phyloP scores from a whole-genome alignment of 2,113 vertebrate species.

The Poecilia latipinna region DNA sequence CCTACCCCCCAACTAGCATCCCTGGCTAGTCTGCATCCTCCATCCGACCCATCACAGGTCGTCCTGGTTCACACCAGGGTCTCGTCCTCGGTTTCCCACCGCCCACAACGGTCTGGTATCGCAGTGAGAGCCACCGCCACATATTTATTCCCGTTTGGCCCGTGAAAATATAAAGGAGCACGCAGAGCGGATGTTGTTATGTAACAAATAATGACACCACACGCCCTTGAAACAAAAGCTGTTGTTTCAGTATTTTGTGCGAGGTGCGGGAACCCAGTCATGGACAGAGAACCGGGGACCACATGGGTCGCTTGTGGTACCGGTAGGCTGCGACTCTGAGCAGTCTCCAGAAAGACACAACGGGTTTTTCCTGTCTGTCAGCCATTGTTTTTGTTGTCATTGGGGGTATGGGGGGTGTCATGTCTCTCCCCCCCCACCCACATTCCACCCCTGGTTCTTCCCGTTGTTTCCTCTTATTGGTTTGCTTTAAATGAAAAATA shows the following conservation, averaged over 20 bases:
- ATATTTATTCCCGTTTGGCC: constrained; percentile 19
- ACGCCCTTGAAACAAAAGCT: constrained; percentile 81
- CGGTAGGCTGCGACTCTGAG: constrained; percentile 23
- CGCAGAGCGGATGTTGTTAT: constrained; percentile 76
- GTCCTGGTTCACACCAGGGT: constrained; percentile 17
- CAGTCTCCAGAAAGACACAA: constrained; percentile 27
- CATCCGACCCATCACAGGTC: constrained; percentile 56
- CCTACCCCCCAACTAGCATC: constrained; percentile 57
- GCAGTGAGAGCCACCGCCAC: neutral
- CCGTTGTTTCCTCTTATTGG: neutral
- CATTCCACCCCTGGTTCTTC: neutral
- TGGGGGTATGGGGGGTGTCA: constrained; percentile 28
- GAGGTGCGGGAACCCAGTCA: constrained; percentile 21
- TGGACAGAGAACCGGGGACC: constrained; percentile 17
- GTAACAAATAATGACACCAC: constrained; percentile 79
- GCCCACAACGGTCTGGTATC: no score
- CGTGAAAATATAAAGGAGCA: constrained; percentile 26
- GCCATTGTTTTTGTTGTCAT: constrained; percentile 81
- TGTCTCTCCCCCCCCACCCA: neutral
- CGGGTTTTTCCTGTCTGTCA: constrained; percentile 46
- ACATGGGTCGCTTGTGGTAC: neutral
- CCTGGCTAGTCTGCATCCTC: constrained; percentile 56
- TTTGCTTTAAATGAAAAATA: neutral
- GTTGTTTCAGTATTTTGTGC: constrained; percentile 58
- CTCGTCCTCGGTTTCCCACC: neutral